Conservation (phyloP, 2,113 vertebrate genomes). For the Sylvietta virens region DNA sequence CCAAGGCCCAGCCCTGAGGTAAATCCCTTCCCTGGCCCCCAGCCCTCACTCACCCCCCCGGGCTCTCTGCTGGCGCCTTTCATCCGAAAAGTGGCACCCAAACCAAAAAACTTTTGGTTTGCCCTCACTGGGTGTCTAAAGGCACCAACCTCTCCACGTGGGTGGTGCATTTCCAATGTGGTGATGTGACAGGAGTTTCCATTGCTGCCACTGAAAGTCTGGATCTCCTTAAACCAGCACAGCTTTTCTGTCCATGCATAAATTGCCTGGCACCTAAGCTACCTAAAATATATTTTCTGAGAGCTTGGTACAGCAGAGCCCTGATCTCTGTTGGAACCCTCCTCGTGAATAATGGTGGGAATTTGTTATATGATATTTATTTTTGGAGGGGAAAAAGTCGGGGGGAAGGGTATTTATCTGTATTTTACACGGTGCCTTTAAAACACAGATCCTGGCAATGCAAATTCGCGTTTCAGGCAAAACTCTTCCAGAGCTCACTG, state of each 20-base stretch:
- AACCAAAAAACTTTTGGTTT: background rate
- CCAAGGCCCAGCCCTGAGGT: background rate
- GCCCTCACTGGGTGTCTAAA: background rate
- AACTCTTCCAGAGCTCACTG: background rate
- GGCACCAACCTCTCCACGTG: rapidly evolving
- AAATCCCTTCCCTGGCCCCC: background rate
- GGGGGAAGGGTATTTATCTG: background rate
- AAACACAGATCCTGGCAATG: background rate
- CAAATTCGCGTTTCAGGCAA: background rate
- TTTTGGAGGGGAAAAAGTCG: background rate
- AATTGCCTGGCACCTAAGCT: conserved; percentile 15
- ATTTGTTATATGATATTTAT: background rate
- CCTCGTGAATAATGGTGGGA: background rate
- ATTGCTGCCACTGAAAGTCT: background rate
- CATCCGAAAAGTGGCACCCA: background rate
- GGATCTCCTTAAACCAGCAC: background rate
- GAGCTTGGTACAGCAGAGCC: background rate
- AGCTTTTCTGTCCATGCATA: background rate
- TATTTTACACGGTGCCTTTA: background rate
- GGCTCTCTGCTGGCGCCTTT: background rate
- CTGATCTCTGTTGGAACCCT: background rate
- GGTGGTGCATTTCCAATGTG: background rate
- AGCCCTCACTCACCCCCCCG: background rate
- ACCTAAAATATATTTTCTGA: conserved; percentile 30
- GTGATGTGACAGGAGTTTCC: background rate